Conservation (phyloP, 2,888 invertebrate genomes). For the Drosophila hamatofila region DNA sequence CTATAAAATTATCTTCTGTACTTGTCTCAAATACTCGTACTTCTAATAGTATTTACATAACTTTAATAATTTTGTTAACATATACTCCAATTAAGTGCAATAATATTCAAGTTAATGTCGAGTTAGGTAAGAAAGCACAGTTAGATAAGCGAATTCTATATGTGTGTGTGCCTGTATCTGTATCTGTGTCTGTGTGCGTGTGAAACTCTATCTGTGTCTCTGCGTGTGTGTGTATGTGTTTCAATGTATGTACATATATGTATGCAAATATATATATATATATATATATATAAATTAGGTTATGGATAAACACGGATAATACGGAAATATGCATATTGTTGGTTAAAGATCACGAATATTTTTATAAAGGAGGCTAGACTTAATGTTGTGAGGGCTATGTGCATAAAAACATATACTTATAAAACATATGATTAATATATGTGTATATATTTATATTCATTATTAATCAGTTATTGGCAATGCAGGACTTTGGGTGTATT, state of each 20-base stretch:
- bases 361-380: slow-evolving; percentile 40
- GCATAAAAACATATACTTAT: background rate
- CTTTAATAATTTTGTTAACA: slow-evolving; percentile 24
- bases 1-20: slow-evolving; percentile 24
- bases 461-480: background rate
- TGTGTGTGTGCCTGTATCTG: background rate
- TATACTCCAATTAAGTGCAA: slow-evolving; percentile 66
- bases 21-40: slow-evolving; percentile 1
- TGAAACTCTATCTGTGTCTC: background rate
- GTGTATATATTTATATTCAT: background rate
- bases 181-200: background rate
- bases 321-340: slow-evolving; percentile 32
- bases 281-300: slow-evolving; percentile 23
- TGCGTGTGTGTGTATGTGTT: slow-evolving; percentile 4
- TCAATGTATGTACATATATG: slow-evolving; percentile 15
- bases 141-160: slow-evolving; percentile 40
- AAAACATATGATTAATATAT: background rate
- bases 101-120: slow-evolving; percentile 57
- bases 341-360: slow-evolving; percentile 41
- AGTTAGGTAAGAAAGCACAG: slow-evolving; percentile 35
- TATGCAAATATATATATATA: slow-evolving; percentile 10
- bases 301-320: slow-evolving; percentile 13
- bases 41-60: slow-evolving; percentile 21
- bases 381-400: slow-evolving; percentile 13
- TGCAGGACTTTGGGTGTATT: background rate